Conservation (phyloP, 2,888 invertebrate species). For the Amiota mariae region DNA sequence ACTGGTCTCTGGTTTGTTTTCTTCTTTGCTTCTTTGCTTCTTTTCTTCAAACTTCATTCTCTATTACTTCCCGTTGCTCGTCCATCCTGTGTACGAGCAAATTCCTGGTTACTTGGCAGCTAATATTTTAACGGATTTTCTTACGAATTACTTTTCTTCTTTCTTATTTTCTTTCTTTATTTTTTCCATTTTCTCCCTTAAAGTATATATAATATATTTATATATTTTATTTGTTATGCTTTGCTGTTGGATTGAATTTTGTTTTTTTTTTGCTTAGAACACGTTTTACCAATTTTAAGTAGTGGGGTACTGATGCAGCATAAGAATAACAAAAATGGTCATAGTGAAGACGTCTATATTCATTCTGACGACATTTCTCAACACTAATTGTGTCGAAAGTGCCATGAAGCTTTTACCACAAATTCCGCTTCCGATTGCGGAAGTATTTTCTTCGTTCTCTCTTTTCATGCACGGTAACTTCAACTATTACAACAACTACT, state of each 20-base stretch:
- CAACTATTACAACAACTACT: background rate
- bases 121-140: conserved; percentile 25
- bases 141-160: background rate
- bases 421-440: conserved; percentile 25
- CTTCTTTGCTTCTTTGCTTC: no score
- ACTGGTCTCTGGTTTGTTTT: no score
- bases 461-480: background rate
- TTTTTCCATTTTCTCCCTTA: no score
- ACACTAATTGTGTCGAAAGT: conserved; percentile 27
- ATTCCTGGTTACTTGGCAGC: conserved; percentile 6
- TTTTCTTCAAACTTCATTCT: no score
- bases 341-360: background rate
- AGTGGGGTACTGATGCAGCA: background rate
- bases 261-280: background rate
- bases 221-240: background rate
- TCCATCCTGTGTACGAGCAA: background rate
- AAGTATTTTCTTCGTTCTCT: conserved; percentile 16
- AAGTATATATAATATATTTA: background rate
- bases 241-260: background rate
- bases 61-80: background rate
- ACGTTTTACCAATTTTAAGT: background rate
- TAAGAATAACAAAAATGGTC: background rate
- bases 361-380: conserved; percentile 12
- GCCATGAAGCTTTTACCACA: conserved; percentile 27
- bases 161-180: background rate